These are phyloP conservation scores for Oedothorax gibbosus DNA, from an alignment of 1,140 invertebrate genomes.

Conservation along the genomic window DNA sequence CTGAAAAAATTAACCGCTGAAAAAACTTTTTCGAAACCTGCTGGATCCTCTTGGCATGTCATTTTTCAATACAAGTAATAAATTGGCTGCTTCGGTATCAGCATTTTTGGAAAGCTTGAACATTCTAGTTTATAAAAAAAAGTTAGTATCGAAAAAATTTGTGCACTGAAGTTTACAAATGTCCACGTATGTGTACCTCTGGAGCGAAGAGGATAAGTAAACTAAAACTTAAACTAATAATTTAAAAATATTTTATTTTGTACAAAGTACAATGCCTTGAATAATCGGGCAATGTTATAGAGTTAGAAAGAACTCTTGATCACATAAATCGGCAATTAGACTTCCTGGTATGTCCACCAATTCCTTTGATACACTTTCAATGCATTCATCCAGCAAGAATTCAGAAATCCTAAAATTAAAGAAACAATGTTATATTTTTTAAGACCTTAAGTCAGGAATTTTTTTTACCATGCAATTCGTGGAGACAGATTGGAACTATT, in stretches of 20 bases:
- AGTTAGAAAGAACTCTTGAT: slow-evolving; percentile 31
- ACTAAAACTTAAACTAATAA: not conserved
- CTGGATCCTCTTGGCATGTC: no score
- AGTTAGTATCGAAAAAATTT: no score
- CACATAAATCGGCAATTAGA: slow-evolving; percentile 28
- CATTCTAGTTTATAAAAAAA: no score
- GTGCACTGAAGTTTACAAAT: no score
- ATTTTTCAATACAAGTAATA: no score
- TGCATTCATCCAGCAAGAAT: slow-evolving; percentile 37
- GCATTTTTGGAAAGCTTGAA: no score
- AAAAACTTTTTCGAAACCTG: no score
- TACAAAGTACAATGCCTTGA: not conserved
- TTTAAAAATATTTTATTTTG: not conserved
- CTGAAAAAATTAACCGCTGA: no score
- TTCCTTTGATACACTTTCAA: slow-evolving; percentile 9
- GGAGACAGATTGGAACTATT: not conserved
- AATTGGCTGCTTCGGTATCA: no score
- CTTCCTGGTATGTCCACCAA: slow-evolving; percentile 7
- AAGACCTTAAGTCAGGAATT: not conserved
- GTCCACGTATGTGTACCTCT: no score
- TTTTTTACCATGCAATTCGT: not conserved
- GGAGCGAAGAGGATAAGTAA: no score
- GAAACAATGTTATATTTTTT: not conserved
- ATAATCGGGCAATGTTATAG: not conserved
- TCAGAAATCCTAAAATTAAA: slow-evolving; percentile 31